Base-by-base conservation (phyloP, 2,113 vertebrate species). In the Neodon shergylaensis region DNA sequence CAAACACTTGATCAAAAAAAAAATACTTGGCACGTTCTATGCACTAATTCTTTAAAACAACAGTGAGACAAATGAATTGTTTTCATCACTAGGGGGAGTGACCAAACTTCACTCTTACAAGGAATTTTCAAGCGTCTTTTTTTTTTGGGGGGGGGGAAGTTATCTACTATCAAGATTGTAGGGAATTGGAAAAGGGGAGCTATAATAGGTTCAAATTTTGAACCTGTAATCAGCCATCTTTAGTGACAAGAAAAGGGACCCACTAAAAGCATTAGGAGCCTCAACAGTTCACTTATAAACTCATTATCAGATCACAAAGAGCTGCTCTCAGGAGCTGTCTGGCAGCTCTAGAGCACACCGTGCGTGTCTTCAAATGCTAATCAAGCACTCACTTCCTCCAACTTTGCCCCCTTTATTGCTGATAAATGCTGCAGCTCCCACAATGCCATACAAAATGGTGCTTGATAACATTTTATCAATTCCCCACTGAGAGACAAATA, bases 401-500 rank as follows among this genome's bases (percentile, higher is more conserved):
- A 10, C 91, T 89, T 54, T 86, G 65, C 33, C n/a, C 47, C 19
- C 9, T 94, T 88, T 72, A 1, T 81, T 92, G 86, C 82, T 44
- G 52, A 47, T 95, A 96, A 96, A 90, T 72, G 52, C 22, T n/a
- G 3, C 65, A 85, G 88, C 33, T 88, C 28, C 36, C 49, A 73
- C 77, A 94, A 73, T 81, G 49, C 77, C 61, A 85, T 96, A 44
- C 33, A 91, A 28, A 92, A 73, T 61, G 83, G 68, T 74, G n/a
- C 63, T 92, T 90, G 58, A 76, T 88, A 96, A 78, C 65, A 94
- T 92, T 93, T 88, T 39, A 14, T 91, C 93, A 91, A 39, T 84
- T 95, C 44, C 82, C 82, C 84, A 54, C 65, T 81, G 88, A 73
- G 49, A 96, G 19, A 49, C 49, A 61, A 65, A 91, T 82, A 70